Base-by-base conservation (phyloP, 2,797 vertebrate species). In the Falco naumanni region DNA sequence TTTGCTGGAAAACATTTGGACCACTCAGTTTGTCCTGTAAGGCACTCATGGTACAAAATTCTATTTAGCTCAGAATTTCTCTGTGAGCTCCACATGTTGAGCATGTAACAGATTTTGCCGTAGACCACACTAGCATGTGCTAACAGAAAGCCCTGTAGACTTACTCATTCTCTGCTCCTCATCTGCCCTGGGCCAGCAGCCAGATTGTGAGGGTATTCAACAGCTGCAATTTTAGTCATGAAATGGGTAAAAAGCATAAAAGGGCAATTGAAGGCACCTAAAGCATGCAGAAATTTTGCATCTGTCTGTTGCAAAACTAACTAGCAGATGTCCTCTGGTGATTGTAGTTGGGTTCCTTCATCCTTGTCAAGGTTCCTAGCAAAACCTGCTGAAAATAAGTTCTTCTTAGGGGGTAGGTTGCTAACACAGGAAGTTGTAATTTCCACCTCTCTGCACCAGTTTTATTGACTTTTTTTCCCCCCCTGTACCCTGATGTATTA, bases 1-100 rank as follows among this genome's bases (percentile, higher is more conserved):
- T 94, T 75, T 57, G 83, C 48, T 91, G 29, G 31, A 97, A 95
- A 95, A 64, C 39, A 92, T 90, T 79, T 80, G 59, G 77, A 84
- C 15, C 21, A 12, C 13, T 81, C 21, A 77, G 33, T 79, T 80
- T 90, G 63, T 89, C 37, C 41, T 7, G 34, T 91, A 83, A 84
- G 89, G 41, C 71, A 61, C 31, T 80, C 24, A 4, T 31, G 80
- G 48, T 71, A 79, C 20, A 69, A 71, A 83, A 71, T 24, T 43
- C 26, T 79, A 16, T 78, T 82, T 84, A 19, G 13, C 57, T 71
- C 29, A 37, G 33, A 60, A 56, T 54, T 86, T 56, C 33, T 53
- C 24, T 19, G 24, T 9, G 13, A 87, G 16, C 1, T 69, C 8
- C 29, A 2, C 28, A 45, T 17, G 19, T 68, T 71, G 5, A 71